Percentiles rank a stretch among this genome's conserved stretches.
These are phyloP conservation scores for Macrophya alboannulata DNA, from an alignment of 2,888 invertebrate genomes.

Conservation along the genomic window DNA sequence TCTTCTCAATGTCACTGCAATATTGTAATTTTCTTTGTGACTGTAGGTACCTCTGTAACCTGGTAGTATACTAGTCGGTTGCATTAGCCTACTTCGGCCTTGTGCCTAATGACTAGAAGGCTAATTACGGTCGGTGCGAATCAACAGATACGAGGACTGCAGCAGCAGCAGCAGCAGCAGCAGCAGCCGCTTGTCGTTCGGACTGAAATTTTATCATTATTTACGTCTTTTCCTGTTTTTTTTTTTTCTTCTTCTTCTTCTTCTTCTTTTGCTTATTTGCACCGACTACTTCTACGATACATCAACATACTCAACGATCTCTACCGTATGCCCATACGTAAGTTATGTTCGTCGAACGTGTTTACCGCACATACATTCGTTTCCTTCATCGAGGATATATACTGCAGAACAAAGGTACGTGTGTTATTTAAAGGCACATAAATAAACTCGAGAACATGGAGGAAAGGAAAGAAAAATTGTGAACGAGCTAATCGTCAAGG, in stretches of 20 bases:
- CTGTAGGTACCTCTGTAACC: background rate
- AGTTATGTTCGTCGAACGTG: background rate
- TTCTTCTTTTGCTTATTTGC: background rate
- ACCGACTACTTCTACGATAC: background rate
- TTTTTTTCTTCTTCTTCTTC: background rate
- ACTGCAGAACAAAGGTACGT: background rate
- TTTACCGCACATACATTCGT: background rate
- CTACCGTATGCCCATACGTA: background rate
- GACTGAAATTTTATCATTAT: background rate
- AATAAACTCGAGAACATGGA: background rate
- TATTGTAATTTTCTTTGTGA: conserved; percentile 41
- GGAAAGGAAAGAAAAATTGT: background rate
- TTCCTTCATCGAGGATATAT: background rate
- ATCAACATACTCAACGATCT: background rate
- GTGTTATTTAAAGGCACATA: background rate
- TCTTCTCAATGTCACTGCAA: conserved; percentile 51
- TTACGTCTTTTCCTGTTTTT: background rate
- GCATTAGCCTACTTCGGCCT: conserved; percentile 49
- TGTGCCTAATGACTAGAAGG: conserved; percentile 53
- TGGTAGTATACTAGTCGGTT: background rate
- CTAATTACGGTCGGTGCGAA: conserved; percentile 6
- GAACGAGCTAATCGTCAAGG: conserved; percentile 26
- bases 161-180: too few relatives aligned
- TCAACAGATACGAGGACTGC: conserved; percentile 18
- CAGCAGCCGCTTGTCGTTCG: background rate